These are phyloP conservation scores for Orbicella faveolata DNA, from an alignment of 64 coral and sea anemone species.

Conservation along the genomic window DNA sequence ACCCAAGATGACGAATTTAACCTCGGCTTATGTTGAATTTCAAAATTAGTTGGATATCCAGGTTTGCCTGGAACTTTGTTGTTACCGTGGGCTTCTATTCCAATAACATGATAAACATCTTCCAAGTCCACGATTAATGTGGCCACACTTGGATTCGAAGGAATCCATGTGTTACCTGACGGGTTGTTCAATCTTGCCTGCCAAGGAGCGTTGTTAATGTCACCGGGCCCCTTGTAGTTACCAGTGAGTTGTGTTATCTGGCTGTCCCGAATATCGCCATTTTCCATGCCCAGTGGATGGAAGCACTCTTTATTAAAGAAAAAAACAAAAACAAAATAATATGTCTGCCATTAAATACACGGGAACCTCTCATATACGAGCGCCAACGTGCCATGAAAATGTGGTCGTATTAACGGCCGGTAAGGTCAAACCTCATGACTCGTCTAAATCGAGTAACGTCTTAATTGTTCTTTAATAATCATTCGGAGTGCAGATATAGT, in stretches of 20 bases:
- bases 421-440: no score
- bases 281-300: neutral
- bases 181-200: neutral
- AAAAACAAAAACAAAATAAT: neutral
- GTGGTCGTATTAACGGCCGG: no score
- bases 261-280: neutral
- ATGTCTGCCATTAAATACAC: no score
- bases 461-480: neutral
- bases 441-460: no score
- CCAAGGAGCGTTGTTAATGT: neutral
- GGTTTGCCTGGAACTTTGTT: neutral
- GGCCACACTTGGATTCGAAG: neutral
- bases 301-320: neutral
- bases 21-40: neutral
- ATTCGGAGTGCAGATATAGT: no score
- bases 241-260: neutral
- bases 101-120: neutral
- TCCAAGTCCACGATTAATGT: neutral
- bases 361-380: no score
- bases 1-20: neutral
- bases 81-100: neutral
- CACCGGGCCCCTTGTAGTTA: neutral
- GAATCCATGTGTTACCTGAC: neutral
- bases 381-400: no score
- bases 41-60: neutral